phyloP scores from a whole-genome alignment of 2,797 vertebrate species.

The Glossophaga mutica region DNA sequence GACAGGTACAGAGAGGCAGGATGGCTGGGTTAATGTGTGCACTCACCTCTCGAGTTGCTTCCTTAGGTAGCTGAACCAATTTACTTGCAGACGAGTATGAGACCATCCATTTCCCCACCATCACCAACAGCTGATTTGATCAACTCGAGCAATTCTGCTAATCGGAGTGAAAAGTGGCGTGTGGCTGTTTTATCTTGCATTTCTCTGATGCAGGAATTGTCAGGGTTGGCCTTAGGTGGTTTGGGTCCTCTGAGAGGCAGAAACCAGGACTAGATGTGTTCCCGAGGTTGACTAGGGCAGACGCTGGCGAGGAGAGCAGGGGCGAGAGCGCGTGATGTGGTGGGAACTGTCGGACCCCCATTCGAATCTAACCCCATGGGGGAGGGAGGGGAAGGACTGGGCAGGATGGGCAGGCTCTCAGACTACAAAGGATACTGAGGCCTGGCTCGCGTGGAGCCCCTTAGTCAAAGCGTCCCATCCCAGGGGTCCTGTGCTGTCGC shows the following conservation, averaged over 20 bases:
- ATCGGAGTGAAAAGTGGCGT: background rate
- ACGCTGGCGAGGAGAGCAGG: background rate
- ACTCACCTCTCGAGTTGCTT: background rate
- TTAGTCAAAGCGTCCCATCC: background rate
- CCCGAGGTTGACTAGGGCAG: background rate
- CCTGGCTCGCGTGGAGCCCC: background rate
- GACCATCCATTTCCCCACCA: background rate
- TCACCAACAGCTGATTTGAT: background rate
- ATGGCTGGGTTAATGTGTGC: background rate
- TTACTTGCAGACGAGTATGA: background rate
- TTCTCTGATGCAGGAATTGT: background rate
- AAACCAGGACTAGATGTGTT: background rate
- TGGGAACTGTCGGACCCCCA: background rate
- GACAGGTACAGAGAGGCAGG: background rate
- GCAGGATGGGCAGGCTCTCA: background rate
- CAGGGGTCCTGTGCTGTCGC: background rate
- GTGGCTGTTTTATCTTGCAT: background rate
- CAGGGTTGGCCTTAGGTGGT: background rate
- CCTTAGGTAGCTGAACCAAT: background rate
- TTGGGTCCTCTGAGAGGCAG: background rate
- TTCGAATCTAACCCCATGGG: background rate
- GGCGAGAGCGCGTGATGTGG: background rate
- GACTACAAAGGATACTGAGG: background rate
- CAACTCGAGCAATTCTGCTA: background rate
- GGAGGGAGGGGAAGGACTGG: no score